Evolutionary conservation across 2,888 invertebrate species (phyloP), one percentile per base, ranked within the genome.

Genomic region (Cephalotes varians): DNA sequence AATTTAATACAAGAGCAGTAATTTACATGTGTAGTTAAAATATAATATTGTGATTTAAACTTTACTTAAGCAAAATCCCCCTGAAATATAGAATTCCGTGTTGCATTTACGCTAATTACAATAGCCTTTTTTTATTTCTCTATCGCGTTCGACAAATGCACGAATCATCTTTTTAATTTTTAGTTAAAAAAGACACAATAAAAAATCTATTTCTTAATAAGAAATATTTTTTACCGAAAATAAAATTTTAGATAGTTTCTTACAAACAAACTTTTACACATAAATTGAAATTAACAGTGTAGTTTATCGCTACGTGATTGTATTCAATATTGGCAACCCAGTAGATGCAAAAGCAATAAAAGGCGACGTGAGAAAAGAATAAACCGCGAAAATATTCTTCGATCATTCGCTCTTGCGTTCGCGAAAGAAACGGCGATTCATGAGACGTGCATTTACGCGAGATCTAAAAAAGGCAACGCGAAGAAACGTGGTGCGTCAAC

Each of bases 401-500:
- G 21, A 47, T 31, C 54, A n/a, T 54, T 65, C 7, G 54, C 40
- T 1, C 7, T n/a, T 6, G 12, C 21, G n/a, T 31, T 51, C 34
- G 74, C 51, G 31, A 28, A 51, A 34, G n/a, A 28, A n/a, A 40
- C n/a, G n/a, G 77, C 31, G 54, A 77, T 40, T 77, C 21, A 15
- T 44, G 21, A 34, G 28, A 18, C 31, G 15, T 5, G 77, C 56
- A 56, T 79, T 77, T 56, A 40, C 56, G 54, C 12, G 34, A 79
- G 34, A 18, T 12, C 56, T 34, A n/a, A 67, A 79, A 65, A 69
- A 40, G 44, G 34, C 15, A 76, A 76, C 18, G 65, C 67, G 40
- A 21, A 67, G 51, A 18, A 56, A 67, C 54, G 21, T 21, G 44
- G 31, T 34, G 69, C 69, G 44, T 77, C 65, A 67, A 77, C 56